Percentiles rank a stretch among this genome's conserved stretches.
These are phyloP conservation scores for Passer domesticus DNA, from an alignment of 2,113 vertebrate genomes.

Conservation along the genomic window DNA sequence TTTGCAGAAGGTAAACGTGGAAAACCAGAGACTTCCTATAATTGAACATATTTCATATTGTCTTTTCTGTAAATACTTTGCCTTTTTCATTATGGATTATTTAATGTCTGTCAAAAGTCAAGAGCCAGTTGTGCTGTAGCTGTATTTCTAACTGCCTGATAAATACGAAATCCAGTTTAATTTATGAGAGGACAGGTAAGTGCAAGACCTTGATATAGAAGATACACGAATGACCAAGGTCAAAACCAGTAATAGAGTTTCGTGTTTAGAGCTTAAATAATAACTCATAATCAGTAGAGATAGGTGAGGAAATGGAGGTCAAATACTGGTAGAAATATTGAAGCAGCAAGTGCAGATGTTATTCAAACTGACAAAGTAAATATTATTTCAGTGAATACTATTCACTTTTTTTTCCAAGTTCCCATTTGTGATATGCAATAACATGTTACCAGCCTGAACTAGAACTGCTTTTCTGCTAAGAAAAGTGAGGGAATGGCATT, in stretches of 20 bases:
- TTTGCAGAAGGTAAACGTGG: neutral
- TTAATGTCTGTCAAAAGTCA: conserved; percentile 49
- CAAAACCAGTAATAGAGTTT: conserved; percentile 50
- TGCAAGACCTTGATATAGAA: conserved; percentile 5
- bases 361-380: conserved; percentile 52
- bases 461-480: neutral
- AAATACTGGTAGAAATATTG: conserved; percentile 19
- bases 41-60: neutral
- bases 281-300: conserved; percentile 45
- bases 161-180: conserved; percentile 61
- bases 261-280: conserved; percentile 54
- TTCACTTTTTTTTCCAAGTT: neutral
- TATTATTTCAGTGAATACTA: conserved; percentile 21
- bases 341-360: conserved; percentile 20
- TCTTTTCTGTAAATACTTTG: conserved; percentile 7
- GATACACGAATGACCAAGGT: conserved; percentile 51
- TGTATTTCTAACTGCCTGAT: conserved; percentile 21
- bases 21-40: neutral
- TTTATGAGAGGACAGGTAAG: conserved; percentile 48
- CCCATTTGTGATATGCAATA: neutral
- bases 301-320: conserved; percentile 45
- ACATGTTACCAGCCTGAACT: neutral
- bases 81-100: conserved; percentile 17
- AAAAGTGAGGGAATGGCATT: neutral
- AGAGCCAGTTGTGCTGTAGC: neutral